These are phyloP conservation scores for Anas platyrhynchos DNA, from an alignment of 2,113 vertebrate genomes.

Conservation along the genomic window DNA sequence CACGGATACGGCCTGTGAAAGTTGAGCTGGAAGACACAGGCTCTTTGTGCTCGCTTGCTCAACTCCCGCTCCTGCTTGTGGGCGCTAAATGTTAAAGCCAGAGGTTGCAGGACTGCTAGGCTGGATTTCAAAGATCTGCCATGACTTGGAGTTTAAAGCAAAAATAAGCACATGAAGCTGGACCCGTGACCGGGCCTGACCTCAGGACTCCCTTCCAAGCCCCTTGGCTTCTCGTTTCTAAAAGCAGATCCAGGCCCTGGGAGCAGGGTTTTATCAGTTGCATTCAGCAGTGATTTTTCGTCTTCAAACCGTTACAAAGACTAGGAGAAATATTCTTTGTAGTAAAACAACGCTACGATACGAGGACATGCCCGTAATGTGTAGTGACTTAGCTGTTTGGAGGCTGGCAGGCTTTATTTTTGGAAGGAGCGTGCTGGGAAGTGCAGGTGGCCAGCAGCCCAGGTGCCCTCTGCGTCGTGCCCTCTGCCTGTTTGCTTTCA, in stretches of 20 bases:
- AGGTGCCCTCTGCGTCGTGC: neutral
- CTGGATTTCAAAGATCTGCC: neutral
- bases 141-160: neutral
- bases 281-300: rapidly evolving
- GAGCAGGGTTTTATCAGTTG: rapidly evolving
- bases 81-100: no score
- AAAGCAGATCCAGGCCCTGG: neutral
- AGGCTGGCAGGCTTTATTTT: neutral
- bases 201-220: neutral
- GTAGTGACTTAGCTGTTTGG: rapidly evolving
- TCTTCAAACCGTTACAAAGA: neutral
- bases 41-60: rapidly evolving
- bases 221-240: rapidly evolving
- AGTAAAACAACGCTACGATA: rapidly evolving
- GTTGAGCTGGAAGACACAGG: neutral
- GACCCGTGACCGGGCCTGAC: neutral
- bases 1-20: neutral
- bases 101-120: rapidly evolving
- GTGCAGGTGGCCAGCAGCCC: neutral
- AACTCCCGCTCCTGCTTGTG: rapidly evolving
- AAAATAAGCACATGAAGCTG: rapidly evolving
- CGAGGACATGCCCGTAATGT: rapidly evolving
- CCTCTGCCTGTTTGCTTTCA: neutral
- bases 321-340: neutral
- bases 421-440: rapidly evolving